Conservation (phyloP, 2,888 invertebrate genomes). For the Eupelmus urozonus region DNA sequence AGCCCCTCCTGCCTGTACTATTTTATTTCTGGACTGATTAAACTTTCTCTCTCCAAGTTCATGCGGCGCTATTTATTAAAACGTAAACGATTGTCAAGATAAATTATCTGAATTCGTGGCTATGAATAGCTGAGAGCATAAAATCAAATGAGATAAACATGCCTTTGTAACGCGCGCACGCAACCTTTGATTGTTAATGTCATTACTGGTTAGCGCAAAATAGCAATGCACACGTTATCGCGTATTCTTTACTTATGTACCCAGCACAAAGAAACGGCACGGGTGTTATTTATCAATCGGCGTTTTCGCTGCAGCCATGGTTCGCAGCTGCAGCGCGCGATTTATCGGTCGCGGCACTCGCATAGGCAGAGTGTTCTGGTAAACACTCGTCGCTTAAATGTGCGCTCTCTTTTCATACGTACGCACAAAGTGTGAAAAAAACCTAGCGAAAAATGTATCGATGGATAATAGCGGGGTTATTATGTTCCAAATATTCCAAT, state of each 20-base stretch:
- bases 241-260: conserved; percentile 12
- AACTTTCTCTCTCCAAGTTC: not conserved
- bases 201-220: conserved; percentile 31
- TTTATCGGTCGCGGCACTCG: conserved; percentile 26
- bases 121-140: conserved; percentile 17
- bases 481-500: conserved; percentile 39
- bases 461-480: not conserved
- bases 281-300: conserved; percentile 32
- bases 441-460: not conserved
- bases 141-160: conserved; percentile 33
- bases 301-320: conserved; percentile 24
- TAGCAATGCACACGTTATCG: conserved; percentile 43
- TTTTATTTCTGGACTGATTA: no score
- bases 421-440: not conserved
- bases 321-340: conserved; percentile 39
- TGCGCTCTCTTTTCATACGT: not conserved
- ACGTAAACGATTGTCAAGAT: not conserved
- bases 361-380: no score
- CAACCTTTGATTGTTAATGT: conserved; percentile 39
- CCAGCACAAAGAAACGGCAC: conserved; percentile 23
- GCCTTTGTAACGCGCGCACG: not conserved
- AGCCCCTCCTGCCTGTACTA: no score
- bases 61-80: not conserved
- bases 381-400: not conserved
- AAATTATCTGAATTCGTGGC: not conserved